phyloP scores from a whole-genome alignment of 1,140 invertebrate species.

The Trichonephila inaurata region DNA sequence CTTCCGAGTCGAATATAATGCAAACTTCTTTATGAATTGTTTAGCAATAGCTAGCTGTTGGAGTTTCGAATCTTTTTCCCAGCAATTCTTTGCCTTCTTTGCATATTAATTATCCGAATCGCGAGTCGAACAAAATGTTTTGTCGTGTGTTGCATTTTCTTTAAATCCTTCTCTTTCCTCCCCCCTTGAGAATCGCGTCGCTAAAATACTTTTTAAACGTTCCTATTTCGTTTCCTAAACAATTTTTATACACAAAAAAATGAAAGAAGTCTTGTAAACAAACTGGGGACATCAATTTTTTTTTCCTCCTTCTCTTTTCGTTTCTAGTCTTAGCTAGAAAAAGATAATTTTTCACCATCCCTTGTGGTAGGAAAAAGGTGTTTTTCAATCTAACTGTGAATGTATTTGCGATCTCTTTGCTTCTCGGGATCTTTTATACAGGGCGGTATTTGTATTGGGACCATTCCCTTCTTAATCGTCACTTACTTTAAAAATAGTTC shows the following conservation, averaged over 20 bases:
- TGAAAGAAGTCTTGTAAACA: conserved; percentile 41
- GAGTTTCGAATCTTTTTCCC: background rate
- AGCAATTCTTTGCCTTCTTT: conserved; percentile 5
- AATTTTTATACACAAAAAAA: background rate
- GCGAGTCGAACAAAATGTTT: conserved; percentile 3
- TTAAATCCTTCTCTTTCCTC: background rate
- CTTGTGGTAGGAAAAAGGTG: conserved; percentile 53
- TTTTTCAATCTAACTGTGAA: conserved; percentile 55
- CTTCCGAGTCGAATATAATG: background rate
- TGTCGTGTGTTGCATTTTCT: background rate
- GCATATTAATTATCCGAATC: conserved; percentile 28
- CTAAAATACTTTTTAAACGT: conserved; percentile 33
- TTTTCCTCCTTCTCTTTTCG: background rate
- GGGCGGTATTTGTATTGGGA: conserved; percentile 15
- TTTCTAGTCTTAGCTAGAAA: background rate
- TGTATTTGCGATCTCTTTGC: conserved; percentile 53
- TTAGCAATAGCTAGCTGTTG: background rate
- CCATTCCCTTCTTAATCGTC: conserved; percentile 30
- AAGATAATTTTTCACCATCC: conserved; percentile 29
- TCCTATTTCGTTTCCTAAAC: conserved; percentile 54
- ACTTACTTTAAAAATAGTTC: conserved; percentile 56
- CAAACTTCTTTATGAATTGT: conserved; percentile 39
- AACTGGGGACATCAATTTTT: conserved; percentile 24
- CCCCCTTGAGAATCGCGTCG: background rate
- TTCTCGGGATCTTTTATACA: conserved; percentile 10